A percentile compares a stretch with the other conserved stretches of the same genome.
Evolutionary conservation across 2,113 vertebrate species (phyloP).

Genomic region (human): DNA sequence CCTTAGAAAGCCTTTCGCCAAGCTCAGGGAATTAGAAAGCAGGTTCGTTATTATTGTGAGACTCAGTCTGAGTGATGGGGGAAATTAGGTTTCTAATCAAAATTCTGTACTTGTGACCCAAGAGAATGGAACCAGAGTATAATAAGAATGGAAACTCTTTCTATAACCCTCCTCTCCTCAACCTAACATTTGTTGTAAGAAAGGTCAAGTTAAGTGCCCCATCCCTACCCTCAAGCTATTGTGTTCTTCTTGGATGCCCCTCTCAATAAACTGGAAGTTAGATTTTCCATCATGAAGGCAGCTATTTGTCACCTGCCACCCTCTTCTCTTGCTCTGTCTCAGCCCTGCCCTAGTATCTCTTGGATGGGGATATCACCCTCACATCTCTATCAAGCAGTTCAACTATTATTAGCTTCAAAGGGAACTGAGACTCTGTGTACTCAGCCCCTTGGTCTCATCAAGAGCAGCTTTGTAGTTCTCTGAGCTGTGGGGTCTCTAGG

Average conservation of each 20-base stretch:
- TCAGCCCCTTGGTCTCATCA: neutral
- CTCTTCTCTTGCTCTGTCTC: neutral
- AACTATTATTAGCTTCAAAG: slow-evolving; percentile 61
- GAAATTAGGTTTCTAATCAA: slow-evolving; percentile 64
- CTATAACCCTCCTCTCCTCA: neutral
- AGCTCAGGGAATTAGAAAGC: slow-evolving; percentile 37
- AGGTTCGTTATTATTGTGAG: slow-evolving; percentile 39
- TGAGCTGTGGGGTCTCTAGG: neutral
- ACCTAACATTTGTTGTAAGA: slow-evolving; percentile 25
- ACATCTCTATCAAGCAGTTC: neutral
- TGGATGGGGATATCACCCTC: neutral
- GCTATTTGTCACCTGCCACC: neutral
- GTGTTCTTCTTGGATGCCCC: slow-evolving; percentile 6
- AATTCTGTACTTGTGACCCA: neutral
- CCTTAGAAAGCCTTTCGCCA: slow-evolving; percentile 26
- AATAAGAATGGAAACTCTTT: neutral
- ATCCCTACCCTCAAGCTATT: neutral
- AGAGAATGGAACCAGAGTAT: slow-evolving; percentile 40
- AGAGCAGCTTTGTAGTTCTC: slow-evolving; percentile 49
- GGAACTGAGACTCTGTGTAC: neutral
- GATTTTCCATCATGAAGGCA: slow-evolving; percentile 12
- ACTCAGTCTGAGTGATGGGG: slow-evolving; percentile 33
- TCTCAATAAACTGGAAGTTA: neutral
- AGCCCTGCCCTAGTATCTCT: neutral
- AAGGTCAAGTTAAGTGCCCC: neutral